phyloP scores from a whole-genome alignment of 2,113 vertebrate genomes.

The Sclerurus mexicanus region DNA sequence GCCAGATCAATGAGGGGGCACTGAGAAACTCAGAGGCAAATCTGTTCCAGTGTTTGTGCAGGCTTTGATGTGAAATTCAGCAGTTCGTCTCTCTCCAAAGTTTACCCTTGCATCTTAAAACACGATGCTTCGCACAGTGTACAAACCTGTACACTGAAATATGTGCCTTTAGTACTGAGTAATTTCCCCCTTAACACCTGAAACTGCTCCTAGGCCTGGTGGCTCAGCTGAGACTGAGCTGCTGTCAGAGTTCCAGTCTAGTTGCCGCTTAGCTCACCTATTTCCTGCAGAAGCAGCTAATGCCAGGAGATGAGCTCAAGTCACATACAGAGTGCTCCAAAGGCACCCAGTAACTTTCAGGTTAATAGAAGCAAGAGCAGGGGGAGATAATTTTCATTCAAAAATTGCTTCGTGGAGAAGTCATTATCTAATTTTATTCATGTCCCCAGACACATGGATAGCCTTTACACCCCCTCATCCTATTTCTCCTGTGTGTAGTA shows the following conservation, averaged over 20 bases:
- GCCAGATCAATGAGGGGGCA: neutral
- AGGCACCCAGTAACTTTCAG: constrained; percentile 15
- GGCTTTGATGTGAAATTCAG: neutral
- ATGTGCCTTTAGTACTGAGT: neutral
- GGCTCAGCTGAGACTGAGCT: neutral
- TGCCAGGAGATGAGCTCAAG: neutral
- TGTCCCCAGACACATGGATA: neutral
- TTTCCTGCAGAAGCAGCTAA: neutral
- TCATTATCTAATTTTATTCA: constrained; percentile 53
- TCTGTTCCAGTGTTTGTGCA: neutral
- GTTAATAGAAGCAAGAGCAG: constrained; percentile 11
- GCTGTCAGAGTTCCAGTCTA: neutral
- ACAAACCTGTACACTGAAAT: neutral
- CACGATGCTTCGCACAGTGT: neutral
- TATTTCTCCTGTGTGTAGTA: neutral
- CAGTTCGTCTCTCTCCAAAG: neutral
- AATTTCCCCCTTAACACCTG: neutral
- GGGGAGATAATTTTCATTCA: neutral
- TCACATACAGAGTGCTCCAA: neutral
- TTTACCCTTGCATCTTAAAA: neutral
- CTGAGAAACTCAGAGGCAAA: neutral
- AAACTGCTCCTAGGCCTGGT: neutral
- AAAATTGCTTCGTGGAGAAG: constrained; percentile 25
- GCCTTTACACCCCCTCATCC: constrained; percentile 12
- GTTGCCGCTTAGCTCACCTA: neutral